Conservation (phyloP, 2,113 vertebrate species). For the Protobothrops mucrosquamatus region DNA sequence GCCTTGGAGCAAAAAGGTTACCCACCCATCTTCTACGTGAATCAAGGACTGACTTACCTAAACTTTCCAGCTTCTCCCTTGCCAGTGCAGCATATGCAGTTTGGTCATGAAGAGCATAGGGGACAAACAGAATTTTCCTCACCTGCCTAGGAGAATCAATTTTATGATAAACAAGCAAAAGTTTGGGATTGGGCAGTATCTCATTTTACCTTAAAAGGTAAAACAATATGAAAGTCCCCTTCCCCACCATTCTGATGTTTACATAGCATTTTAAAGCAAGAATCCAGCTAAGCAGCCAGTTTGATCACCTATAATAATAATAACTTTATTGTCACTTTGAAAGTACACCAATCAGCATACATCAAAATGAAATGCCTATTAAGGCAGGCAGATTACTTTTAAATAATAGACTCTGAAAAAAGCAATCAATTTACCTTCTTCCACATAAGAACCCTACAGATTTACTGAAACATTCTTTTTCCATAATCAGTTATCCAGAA, state of each 20-base stretch:
- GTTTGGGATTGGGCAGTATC: not conserved
- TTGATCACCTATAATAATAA: no score
- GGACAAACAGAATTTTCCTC: conserved; percentile 78
- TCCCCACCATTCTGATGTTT: no score
- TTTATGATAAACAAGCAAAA: not conserved
- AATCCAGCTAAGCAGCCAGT: not conserved
- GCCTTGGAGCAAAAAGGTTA: not conserved
- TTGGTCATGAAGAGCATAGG: conserved; percentile 80
- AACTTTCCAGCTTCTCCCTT: conserved; percentile 72
- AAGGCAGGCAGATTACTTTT: not conserved
- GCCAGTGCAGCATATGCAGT: conserved; percentile 75
- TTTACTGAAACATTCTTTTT: not conserved
- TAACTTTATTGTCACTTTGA: no score
- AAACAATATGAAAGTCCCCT: not conserved
- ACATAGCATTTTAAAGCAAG: not conserved
- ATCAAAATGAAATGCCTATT: no score
- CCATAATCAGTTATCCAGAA: not conserved
- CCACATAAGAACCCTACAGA: not conserved
- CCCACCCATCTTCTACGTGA: not conserved
- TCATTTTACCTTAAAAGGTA: not conserved
- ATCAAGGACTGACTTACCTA: conserved; percentile 64
- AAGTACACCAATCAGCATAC: no score
- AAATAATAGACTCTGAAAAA: not conserved
- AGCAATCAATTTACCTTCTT: not conserved
- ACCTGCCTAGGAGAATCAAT: conserved; percentile 66